phyloP scores from a whole-genome alignment of 2,888 invertebrate genomes.

The Caradrina kadenii region DNA sequence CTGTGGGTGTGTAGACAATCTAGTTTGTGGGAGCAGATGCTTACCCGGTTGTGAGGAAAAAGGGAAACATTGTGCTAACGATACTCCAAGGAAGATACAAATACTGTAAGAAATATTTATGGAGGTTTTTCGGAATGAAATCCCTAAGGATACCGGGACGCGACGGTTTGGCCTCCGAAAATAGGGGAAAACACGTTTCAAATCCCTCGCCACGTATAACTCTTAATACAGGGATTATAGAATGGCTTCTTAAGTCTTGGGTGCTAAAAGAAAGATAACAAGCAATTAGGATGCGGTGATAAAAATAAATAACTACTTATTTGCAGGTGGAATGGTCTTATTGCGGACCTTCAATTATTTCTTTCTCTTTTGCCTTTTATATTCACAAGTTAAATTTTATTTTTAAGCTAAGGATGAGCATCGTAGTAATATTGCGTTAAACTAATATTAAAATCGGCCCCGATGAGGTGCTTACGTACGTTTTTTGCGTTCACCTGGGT shows the following conservation, averaged over 20 bases:
- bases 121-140: conserved; percentile 89
- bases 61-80: conserved; percentile 86
- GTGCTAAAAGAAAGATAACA: conserved; percentile 88
- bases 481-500: conserved; percentile 83
- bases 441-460: conserved; percentile 77
- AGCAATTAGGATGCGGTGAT: conserved; percentile 81
- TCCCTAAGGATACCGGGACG: conserved; percentile 83
- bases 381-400: conserved; percentile 52
- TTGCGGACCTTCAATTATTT: conserved; percentile 53
- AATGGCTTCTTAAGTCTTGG: conserved; percentile 86
- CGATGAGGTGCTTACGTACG: conserved; percentile 79
- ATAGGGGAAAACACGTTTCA: conserved; percentile 87
- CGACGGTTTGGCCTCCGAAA: conserved; percentile 82
- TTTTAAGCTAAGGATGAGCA: conserved; percentile 43
- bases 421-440: conserved; percentile 61
- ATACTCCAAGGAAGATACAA: conserved; percentile 90
- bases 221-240: conserved; percentile 89
- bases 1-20: conserved; percentile 20
- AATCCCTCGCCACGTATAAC: conserved; percentile 88
- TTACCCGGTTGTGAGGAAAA: conserved; percentile 77
- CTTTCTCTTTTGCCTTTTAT: conserved; percentile 49
- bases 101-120: conserved; percentile 90
- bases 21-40: conserved; percentile 78
- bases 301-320: conserved; percentile 73
- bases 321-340: conserved; percentile 58